These are phyloP conservation scores for Stichopus horrens DNA, from an alignment of 53 echinoderm and acorn worm genomes.

Conservation along the genomic window DNA sequence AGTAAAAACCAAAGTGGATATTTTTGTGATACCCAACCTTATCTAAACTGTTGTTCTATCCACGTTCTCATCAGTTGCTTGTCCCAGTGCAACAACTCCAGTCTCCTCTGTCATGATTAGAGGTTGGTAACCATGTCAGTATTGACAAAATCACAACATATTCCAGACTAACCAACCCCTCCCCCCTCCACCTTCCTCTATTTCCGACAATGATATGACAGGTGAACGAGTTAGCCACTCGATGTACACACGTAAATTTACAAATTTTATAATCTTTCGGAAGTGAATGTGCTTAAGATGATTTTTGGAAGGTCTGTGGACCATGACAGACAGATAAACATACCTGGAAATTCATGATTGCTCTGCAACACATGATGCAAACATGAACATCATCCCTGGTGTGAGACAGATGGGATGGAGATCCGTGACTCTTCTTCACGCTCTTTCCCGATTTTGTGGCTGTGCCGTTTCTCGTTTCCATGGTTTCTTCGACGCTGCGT, in stretches of 20 bases:
- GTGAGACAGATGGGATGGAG: constrained; percentile 82
- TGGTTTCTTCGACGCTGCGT: constrained; percentile 69
- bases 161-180: too few relatives aligned
- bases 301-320: not conserved
- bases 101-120: too few relatives aligned
- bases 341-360: constrained; percentile 99
- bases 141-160: too few relatives aligned
- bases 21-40: too few relatives aligned
- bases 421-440: constrained; percentile 55
- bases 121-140: too few relatives aligned
- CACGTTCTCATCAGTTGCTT: too few relatives aligned
- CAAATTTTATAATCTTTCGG: not conserved
- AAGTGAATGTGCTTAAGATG: not conserved
- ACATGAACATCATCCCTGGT: constrained; percentile 98
- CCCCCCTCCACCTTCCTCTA: too few relatives aligned
- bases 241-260: not conserved
- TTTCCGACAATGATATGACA: too few relatives aligned
- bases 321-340: not conserved
- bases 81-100: too few relatives aligned
- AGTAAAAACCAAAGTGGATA: too few relatives aligned
- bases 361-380: constrained; percentile 98
- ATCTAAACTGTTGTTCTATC: too few relatives aligned
- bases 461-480: constrained; percentile 55
- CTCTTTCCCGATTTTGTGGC: constrained; percentile 51
- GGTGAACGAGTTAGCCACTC: too few relatives aligned